These are phyloP conservation scores for Athene noctua DNA, from an alignment of 2,113 vertebrate genomes.

Conservation along the genomic window DNA sequence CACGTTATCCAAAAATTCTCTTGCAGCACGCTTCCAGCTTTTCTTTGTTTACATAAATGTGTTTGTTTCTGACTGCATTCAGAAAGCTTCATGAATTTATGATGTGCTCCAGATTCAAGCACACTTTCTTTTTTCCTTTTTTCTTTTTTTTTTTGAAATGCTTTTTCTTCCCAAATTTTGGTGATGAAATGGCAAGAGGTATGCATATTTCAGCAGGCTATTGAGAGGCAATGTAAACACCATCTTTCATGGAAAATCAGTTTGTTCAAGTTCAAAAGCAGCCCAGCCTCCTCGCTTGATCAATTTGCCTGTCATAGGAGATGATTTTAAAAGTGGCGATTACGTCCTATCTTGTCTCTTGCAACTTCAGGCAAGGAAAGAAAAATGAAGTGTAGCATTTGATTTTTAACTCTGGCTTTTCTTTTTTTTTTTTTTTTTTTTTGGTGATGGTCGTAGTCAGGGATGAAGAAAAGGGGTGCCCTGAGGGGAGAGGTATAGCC, in stretches of 20 bases:
- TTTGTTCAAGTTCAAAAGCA: background rate
- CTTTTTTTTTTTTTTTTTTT: background rate
- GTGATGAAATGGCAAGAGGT: background rate
- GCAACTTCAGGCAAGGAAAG: background rate
- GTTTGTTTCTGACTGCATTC: conserved; percentile 37
- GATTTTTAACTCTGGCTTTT: background rate
- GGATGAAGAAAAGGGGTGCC: background rate
- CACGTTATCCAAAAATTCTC: background rate
- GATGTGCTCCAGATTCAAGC: conserved; percentile 1
- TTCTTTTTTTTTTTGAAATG: background rate
- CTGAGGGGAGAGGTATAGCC: background rate
- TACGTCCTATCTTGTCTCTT: background rate
- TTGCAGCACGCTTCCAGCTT: background rate
- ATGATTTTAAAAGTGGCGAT: conserved; percentile 36
- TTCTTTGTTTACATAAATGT: background rate
- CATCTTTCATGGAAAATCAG: background rate
- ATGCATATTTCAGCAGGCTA: background rate
- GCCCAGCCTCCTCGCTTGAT: background rate
- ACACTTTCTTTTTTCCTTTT: background rate
- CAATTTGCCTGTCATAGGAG: conserved; percentile 54
- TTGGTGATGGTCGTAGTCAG: background rate
- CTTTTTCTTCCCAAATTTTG: conserved; percentile 7
- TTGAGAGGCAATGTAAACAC: conserved; percentile 10
- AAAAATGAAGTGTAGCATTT: background rate
- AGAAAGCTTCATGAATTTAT: conserved; percentile 53